A percentile compares a stretch with the other conserved stretches of the same genome.
Conservation (phyloP, 2,113 vertebrate genomes). For the Strix uralensis region DNA sequence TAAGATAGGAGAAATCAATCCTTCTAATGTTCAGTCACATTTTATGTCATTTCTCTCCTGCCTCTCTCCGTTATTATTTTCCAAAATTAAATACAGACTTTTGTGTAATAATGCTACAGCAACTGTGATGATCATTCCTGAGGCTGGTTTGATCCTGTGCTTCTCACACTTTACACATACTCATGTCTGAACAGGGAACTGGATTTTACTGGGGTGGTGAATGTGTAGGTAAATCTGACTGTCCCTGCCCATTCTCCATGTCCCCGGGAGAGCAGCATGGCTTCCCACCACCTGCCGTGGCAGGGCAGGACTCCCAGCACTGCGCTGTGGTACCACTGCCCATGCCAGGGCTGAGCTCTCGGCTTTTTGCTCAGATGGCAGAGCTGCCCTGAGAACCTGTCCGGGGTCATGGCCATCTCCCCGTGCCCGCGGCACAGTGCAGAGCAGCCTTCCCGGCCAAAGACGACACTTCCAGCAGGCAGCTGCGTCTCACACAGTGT, state of each 20-base stretch:
- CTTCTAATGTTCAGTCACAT: not conserved
- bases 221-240: not conserved
- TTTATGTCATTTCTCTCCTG: not conserved
- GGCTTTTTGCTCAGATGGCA: not conserved
- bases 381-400: not conserved
- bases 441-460: not conserved
- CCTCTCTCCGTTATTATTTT: not conserved
- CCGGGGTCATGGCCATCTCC: accelerated
- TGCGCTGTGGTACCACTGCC: not conserved
- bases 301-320: accelerated
- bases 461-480: not conserved
- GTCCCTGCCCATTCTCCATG: accelerated
- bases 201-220: not conserved
- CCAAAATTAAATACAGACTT: not conserved
- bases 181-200: not conserved
- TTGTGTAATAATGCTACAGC: not conserved
- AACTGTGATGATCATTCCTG: not conserved
- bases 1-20: not conserved
- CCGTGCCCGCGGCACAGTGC: accelerated
- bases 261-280: accelerated
- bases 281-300: accelerated
- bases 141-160: not conserved
- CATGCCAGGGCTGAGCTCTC: not conserved
- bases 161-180: not conserved
- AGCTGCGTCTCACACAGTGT: not conserved